Conservation (phyloP, 2,888 invertebrate genomes). For the Eretmocerus hayati region DNA sequence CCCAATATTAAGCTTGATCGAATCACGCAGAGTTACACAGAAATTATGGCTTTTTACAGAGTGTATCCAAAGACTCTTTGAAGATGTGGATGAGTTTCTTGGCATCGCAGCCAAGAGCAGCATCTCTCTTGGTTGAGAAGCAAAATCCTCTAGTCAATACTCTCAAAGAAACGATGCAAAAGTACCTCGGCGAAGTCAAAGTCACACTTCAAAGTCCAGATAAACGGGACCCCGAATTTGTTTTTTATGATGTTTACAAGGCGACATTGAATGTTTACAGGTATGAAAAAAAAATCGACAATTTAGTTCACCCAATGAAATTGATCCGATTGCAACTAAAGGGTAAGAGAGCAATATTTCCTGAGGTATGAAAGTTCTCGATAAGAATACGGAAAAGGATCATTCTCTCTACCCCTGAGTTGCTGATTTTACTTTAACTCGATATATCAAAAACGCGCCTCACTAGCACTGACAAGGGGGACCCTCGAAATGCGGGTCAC, state of each 20-base stretch:
- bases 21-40: no score
- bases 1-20: no score
- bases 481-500: no score
- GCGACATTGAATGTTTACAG: constrained; percentile 81
- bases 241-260: constrained; percentile 77
- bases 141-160: constrained; percentile 62
- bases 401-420: no score
- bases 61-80: constrained; percentile 66
- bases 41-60: constrained; percentile 50
- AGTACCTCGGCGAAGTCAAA: constrained; percentile 73
- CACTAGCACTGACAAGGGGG: no score
- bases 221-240: constrained; percentile 86
- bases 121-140: constrained; percentile 63
- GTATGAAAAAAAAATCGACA: constrained; percentile 46
- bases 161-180: constrained; percentile 64
- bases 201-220: constrained; percentile 64
- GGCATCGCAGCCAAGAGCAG: constrained; percentile 65
- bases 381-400: no score
- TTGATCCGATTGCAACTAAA: no score
- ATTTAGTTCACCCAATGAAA: no score
- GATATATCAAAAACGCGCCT: no score
- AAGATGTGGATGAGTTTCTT: constrained; percentile 71
- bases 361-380: no score
- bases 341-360: no score
- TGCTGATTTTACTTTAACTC: no score